Conservation (phyloP, 1,140 invertebrate genomes). For the Rhagoletis pomonella region DNA sequence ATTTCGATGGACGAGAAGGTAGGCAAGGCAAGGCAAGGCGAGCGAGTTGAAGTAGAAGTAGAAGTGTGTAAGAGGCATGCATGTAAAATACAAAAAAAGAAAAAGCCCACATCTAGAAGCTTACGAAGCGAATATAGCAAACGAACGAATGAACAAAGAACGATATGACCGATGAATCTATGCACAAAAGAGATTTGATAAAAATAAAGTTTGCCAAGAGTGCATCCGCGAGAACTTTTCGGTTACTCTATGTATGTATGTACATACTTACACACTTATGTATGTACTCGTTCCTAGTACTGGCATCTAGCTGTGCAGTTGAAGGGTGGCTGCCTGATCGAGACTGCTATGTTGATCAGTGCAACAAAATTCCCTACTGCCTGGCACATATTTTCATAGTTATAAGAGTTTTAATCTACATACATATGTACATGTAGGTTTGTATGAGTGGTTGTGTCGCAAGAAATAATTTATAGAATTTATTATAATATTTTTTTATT, state of each 20-base stretch:
- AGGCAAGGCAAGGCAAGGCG: background rate
- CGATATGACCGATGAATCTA: background rate
- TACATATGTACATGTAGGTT: background rate
- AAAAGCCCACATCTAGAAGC: background rate
- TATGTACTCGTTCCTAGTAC: background rate
- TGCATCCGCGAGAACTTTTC: background rate
- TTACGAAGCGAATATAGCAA: background rate
- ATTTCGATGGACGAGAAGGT: background rate
- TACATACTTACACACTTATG: too few species aligned
- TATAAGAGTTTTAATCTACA: too few species aligned
- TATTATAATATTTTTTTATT: background rate
- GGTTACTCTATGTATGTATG: background rate
- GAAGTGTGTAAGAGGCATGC: too few species aligned
- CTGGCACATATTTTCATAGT: background rate
- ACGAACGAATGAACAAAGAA: conserved; percentile 6
- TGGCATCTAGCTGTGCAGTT: background rate
- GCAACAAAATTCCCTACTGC: background rate
- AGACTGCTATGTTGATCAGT: background rate
- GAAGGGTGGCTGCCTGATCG: conserved; percentile 27
- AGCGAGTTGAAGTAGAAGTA: too few species aligned
- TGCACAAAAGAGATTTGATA: conserved; percentile 19
- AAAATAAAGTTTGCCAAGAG: background rate
- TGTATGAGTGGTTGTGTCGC: background rate
- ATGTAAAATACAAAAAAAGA: background rate
- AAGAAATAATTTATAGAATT: conserved; percentile 11